Percentiles rank a stretch among this genome's conserved stretches.
phyloP scores from a whole-genome alignment of 2,888 invertebrate species.

The Celastrina argiolus region DNA sequence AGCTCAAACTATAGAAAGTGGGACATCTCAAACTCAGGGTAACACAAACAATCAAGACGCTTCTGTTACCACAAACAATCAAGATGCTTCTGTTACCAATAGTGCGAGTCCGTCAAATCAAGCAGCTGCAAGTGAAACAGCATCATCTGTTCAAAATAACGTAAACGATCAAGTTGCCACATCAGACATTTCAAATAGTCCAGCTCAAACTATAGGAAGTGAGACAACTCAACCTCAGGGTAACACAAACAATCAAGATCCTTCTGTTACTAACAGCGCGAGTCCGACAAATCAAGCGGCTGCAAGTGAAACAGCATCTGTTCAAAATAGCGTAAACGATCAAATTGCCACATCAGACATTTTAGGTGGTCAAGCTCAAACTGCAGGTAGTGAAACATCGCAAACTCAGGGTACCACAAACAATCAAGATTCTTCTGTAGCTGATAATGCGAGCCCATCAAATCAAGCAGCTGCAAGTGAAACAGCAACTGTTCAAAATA shows the following conservation, averaged over 20 bases:
- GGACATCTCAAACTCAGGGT: neutral
- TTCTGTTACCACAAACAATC: neutral
- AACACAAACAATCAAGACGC: too few relatives aligned
- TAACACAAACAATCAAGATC: neutral
- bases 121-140: neutral
- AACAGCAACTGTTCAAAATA: neutral
- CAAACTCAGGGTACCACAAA: neutral
- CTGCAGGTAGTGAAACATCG: neutral
- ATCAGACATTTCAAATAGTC: neutral
- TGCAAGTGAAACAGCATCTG: too few relatives aligned
- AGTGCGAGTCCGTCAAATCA: neutral
- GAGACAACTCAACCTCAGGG: neutral
- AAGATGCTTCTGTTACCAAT: neutral
- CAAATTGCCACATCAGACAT: neutral
- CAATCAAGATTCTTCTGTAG: neutral
- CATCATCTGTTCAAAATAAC: neutral
- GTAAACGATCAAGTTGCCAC: neutral
- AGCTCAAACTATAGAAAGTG: neutral
- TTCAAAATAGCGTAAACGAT: neutral
- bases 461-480: neutral
- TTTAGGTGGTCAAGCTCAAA: neutral
- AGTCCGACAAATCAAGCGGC: neutral
- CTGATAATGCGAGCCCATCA: neutral
- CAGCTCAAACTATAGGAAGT: neutral
- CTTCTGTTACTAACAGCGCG: neutral